Base-by-base conservation (phyloP, 1,140 invertebrate genomes). In the Linepithema humile region DNA sequence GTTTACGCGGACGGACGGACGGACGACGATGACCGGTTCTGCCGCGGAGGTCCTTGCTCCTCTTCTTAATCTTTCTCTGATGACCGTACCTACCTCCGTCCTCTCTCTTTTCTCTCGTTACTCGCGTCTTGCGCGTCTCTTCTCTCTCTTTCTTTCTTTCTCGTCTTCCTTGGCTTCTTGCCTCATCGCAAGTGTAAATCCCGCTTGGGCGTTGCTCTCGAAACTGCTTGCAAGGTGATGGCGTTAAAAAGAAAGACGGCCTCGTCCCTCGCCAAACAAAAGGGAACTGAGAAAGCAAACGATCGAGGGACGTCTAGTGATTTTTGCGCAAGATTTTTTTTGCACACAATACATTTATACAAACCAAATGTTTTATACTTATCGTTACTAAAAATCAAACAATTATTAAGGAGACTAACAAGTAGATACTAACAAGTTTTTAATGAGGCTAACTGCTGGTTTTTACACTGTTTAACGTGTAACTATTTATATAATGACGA, bases 21-120 rank as follows among this genome's bases (percentile, higher is more conserved):
- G n/a, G n/a, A 85, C 80, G 78, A 82, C 84, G 86, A 88, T 90
- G 88, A 90, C 89, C 89, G 86, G 89, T 90, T 88, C 75, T 86
- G 83, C 80, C 59, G n/a, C n/a, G 64, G 82, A 90, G 86, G 87
- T 90, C 85, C 85, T 90, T 90, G 88, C 85, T 89, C 87, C 87
- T 87, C 85, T 87, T 85, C 80, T 88, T 86, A 90, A 90, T 89
- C 88, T 89, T 88, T 70, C 82, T 38, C 78, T 84, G 83, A 88
- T 90, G 88, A 89, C 59, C 83, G 77, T 78, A 60, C 73, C 62
- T 85, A 74, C 59, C 10, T 40, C 69, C 45, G 69, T 73, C 45
- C 84, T 45, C 20, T 26, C 64, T 82, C 60, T 53, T 82, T 73
- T 84, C 55, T 48, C 67, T 83, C 82, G 55, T 83, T 77, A 77